Base-by-base conservation (phyloP, 2,113 vertebrate genomes). In the Tyto alba region DNA sequence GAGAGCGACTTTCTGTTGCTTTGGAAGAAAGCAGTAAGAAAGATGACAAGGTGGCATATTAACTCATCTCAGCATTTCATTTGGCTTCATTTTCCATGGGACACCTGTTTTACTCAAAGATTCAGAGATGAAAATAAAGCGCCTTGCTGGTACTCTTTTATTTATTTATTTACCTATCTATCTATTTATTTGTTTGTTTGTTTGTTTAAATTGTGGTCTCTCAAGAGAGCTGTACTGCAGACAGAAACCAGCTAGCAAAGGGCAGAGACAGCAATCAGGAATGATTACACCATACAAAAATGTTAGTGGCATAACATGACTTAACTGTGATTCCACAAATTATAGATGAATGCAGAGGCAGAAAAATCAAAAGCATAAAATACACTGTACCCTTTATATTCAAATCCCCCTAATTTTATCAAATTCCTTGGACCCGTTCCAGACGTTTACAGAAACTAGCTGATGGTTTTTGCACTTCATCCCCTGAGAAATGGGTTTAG, bases 311-410 rank as follows among this genome's bases (percentile, higher is more conserved):
- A 95, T 94, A 97, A 88, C 80, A 85, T 94, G 93, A 96, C 95
- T 97, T 97, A 96, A 92, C 86, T 96, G 83, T 94, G 88, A 93
- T 85, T 92, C 97, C 97, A 97, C 97, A 98, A 98, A 98, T 98
- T 98, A 98, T 80, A 98, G 97, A 93, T 94, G 79, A 96, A 89
- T 25, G 53, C 57, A 91, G 90, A 73, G n/a, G 60, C 88, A 96
- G 89, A 90, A 96, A 97, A 97, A 94, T 94, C 52, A 57, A 88
- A 91, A 84, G 40, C 43, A 88, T 38, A 97, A 95, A 95, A 95
- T 60, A 97, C 67, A 95, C 85, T 93, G 94, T 95, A 89, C 53
- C 45, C 55, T 94, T 85, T 96, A 63, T 95, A 76, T 69, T 85
- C 32, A 80, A 78, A 91, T 84, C 27, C 43, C 43, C 60, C 40